These are phyloP conservation scores for Dolichomitus sp. DNA, from an alignment of 2,888 invertebrate genomes.

Conservation along the genomic window DNA sequence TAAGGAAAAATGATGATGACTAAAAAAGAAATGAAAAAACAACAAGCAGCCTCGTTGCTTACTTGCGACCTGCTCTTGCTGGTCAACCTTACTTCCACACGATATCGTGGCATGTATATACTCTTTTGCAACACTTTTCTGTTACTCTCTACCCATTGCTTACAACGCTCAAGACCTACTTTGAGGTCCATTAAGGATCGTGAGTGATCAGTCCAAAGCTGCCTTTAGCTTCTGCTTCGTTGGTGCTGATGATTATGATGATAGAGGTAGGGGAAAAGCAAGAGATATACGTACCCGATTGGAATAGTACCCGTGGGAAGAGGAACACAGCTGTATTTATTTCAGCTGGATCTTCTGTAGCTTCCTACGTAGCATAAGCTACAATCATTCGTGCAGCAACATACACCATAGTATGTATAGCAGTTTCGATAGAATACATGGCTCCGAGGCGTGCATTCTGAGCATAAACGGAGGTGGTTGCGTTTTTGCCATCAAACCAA, in stretches of 20 bases:
- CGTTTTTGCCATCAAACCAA: slow-evolving; percentile 9
- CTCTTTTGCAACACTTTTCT: slow-evolving; percentile 71
- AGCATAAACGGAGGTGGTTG: not conserved
- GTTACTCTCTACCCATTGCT: slow-evolving; percentile 59
- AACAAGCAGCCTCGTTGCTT: slow-evolving; percentile 41
- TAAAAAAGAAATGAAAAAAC: slow-evolving; percentile 19
- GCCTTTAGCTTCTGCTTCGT: slow-evolving; percentile 30
- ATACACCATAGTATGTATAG: not conserved
- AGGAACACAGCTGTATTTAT: slow-evolving; percentile 39
- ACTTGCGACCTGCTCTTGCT: slow-evolving; percentile 34
- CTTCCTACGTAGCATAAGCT: not conserved
- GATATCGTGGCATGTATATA: slow-evolving; percentile 35
- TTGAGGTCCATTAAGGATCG: slow-evolving; percentile 78
- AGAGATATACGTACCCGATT: not conserved
- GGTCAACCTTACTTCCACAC: slow-evolving; percentile 34
- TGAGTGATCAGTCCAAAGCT: slow-evolving; percentile 58
- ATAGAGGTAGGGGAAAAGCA: slow-evolving; percentile 14
- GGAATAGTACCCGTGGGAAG: slow-evolving; percentile 59
- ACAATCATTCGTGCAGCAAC: not conserved
- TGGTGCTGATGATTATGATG: slow-evolving; percentile 24
- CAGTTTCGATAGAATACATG: not conserved
- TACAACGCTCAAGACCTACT: slow-evolving; percentile 79
- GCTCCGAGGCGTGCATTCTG: not conserved
- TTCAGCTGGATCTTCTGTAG: slow-evolving; percentile 9
- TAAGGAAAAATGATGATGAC: slow-evolving; percentile 28